These are phyloP conservation scores for Fregata magnificens DNA, from an alignment of 2,113 vertebrate species.

Conservation along the genomic window DNA sequence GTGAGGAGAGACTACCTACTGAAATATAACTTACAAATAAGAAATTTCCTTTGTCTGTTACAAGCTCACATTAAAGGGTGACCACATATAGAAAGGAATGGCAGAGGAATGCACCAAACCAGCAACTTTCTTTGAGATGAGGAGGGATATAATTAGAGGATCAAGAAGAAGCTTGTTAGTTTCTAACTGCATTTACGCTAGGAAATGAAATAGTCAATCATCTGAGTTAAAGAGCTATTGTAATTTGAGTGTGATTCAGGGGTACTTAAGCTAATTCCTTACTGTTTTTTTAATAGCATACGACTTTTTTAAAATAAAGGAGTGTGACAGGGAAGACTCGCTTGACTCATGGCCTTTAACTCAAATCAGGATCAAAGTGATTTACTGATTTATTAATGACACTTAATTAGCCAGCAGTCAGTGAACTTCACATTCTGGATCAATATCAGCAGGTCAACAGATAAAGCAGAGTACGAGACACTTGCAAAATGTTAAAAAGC, in stretches of 20 bases:
- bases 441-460: not conserved
- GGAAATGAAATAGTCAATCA: not conserved
- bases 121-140: not conserved
- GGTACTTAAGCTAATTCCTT: conserved; percentile 10
- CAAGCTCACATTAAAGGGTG: not conserved
- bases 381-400: conserved; percentile 38
- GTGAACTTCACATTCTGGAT: not conserved
- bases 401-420: not conserved
- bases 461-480: not conserved
- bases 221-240: not conserved
- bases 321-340: not conserved
- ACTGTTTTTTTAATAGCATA: not conserved
- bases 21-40: not conserved
- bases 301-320: not conserved
- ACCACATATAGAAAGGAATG: not conserved
- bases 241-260: not conserved
- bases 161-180: not conserved
- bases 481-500: not conserved
- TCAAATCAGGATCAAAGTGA: not conserved
- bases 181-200: not conserved
- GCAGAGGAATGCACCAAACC: not conserved
- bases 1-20: not conserved
- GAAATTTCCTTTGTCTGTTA: not conserved
- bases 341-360: not conserved
- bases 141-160: not conserved